Conservation (phyloP, 2,113 vertebrate species). For the Tonatia bakeri region DNA sequence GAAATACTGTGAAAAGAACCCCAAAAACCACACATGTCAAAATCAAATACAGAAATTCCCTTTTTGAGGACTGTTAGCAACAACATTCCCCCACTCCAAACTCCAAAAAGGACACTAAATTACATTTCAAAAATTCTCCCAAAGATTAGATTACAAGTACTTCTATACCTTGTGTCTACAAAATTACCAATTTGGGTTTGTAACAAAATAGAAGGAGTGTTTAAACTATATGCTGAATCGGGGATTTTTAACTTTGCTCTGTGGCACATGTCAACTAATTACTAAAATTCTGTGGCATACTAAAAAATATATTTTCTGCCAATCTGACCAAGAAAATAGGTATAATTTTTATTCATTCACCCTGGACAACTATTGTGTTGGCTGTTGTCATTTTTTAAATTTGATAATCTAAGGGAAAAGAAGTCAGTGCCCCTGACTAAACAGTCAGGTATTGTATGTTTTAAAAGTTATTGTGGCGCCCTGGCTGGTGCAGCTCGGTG, state of each 20-base stretch:
- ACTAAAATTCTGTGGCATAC: neutral
- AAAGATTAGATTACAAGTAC: neutral
- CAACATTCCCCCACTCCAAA: neutral
- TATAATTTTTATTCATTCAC: neutral
- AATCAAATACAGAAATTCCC: constrained; percentile 21
- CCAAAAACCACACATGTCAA: neutral
- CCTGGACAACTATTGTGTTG: neutral
- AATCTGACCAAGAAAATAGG: neutral
- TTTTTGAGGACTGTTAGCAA: neutral
- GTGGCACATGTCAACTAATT: neutral
- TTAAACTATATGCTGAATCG: neutral
- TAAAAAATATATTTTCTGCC: neutral
- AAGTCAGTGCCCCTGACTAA: neutral
- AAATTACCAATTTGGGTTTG: neutral
- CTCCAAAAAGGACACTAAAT: neutral
- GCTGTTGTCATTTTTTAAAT: neutral
- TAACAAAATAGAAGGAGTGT: neutral
- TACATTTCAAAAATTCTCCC: neutral
- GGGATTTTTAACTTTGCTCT: neutral
- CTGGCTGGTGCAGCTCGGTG: too few relatives aligned
- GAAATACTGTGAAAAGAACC: neutral
- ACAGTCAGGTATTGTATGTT: neutral
- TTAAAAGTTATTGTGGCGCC: neutral
- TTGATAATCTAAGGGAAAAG: neutral
- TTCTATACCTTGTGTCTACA: neutral